phyloP scores from a whole-genome alignment of 2,797 vertebrate species.

The Acanthiza pusilla region DNA sequence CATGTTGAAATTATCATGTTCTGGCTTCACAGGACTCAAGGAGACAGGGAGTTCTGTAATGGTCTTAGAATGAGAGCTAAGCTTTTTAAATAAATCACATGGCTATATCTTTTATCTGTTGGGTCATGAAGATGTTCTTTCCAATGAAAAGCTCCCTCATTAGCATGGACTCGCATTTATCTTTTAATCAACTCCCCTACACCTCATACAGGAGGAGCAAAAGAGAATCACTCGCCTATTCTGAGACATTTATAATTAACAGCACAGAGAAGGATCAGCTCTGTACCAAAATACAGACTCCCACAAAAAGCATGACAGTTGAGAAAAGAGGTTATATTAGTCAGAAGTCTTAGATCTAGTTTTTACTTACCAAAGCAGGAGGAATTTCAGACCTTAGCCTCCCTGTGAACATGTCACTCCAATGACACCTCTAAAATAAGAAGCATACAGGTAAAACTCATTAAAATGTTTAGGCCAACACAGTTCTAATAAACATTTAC shows the following conservation, averaged over 20 bases:
- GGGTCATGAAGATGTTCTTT: neutral
- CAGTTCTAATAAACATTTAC: neutral
- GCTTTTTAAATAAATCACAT: too few species aligned
- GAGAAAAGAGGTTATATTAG: neutral
- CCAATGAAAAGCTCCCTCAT: neutral
- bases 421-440: constrained; percentile 86
- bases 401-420: constrained; percentile 99
- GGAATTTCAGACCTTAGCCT: constrained; percentile 95
- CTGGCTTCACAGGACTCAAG: neutral
- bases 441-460: neutral
- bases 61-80: neutral
- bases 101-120: too few species aligned
- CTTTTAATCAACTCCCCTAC: neutral
- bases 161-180: neutral
- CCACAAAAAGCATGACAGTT: neutral
- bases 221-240: neutral
- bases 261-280: neutral
- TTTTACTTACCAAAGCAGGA: constrained; percentile 84
- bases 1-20: neutral
- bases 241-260: neutral
- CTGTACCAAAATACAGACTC: neutral
- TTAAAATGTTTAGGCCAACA: constrained; percentile 2
- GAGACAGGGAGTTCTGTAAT: neutral
- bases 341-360: neutral
- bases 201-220: neutral